A percentile compares a stretch with the other conserved stretches of the same genome.
phyloP scores from a whole-genome alignment of 2,797 vertebrate species.

The Chaetodon trifasciatus region DNA sequence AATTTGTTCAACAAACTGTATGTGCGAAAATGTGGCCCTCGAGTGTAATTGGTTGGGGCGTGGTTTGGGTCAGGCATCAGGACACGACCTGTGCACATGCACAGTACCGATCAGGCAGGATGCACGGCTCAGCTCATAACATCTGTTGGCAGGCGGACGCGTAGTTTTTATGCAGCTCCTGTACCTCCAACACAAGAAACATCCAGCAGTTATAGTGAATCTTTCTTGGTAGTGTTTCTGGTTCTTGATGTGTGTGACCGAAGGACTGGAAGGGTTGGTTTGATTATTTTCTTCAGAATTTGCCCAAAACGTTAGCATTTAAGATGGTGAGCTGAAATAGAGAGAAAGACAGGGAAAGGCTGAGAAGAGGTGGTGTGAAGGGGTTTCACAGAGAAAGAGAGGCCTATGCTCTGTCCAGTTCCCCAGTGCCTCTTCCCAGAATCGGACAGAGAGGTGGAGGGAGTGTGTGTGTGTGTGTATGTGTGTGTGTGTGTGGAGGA shows the following conservation, averaged over 20 bases:
- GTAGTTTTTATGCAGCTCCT: neutral
- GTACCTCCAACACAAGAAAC: neutral
- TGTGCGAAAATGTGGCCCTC: too few relatives aligned
- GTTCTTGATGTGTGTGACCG: too few relatives aligned
- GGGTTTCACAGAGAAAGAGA: slow-evolving; percentile 35
- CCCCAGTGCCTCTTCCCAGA: slow-evolving; percentile 71
- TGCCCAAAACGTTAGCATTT: slow-evolving; percentile 15
- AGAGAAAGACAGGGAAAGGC: slow-evolving; percentile 17
- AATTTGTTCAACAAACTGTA: too few relatives aligned
- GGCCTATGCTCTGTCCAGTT: slow-evolving; percentile 55
- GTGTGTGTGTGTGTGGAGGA: slow-evolving; percentile 10
- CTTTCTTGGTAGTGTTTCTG: neutral
- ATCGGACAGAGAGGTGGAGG: slow-evolving; percentile 47
- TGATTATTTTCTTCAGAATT: slow-evolving; percentile 10
- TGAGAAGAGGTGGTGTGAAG: neutral
- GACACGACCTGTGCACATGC: too few relatives aligned
- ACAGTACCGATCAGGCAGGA: too few relatives aligned
- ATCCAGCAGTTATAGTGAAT: neutral
- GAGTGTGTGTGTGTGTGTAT: slow-evolving; percentile 19
- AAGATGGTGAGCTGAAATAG: slow-evolving; percentile 11
- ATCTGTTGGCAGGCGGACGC: slow-evolving; percentile 4
- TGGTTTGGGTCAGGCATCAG: too few relatives aligned
- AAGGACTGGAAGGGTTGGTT: neutral
- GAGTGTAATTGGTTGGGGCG: too few relatives aligned
- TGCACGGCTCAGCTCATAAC: too few relatives aligned